phyloP scores from a whole-genome alignment of 2,797 vertebrate genomes.

The Chloroceryle inda region DNA sequence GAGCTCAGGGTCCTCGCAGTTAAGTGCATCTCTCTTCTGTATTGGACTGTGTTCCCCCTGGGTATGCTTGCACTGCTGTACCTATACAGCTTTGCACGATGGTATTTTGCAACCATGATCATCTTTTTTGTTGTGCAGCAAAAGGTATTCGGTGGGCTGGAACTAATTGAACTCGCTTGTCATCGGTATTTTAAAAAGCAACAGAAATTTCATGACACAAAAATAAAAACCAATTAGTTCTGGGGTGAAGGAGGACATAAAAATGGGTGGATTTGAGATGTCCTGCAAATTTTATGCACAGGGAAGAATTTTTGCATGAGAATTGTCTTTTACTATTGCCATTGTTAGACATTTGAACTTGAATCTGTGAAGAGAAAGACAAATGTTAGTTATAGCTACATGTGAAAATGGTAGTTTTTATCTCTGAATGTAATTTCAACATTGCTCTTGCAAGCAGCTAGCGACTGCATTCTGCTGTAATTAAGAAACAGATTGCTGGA shows the following conservation, averaged over 20 bases:
- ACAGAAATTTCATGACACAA: neutral
- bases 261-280: slow-evolving; percentile 8
- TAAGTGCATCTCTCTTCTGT: slow-evolving; percentile 89
- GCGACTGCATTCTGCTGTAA: slow-evolving; percentile 36
- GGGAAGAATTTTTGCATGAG: slow-evolving; percentile 79
- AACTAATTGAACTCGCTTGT: slow-evolving; percentile 92
- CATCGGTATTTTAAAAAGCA: slow-evolving; percentile 81
- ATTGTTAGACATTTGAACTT: slow-evolving; percentile 76
- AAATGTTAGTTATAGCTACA: slow-evolving; percentile 56
- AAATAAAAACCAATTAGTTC: slow-evolving; percentile 44
- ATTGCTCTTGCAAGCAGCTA: slow-evolving; percentile 60
- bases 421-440: slow-evolving; percentile 79
- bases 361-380: slow-evolving; percentile 61
- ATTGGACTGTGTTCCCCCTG: slow-evolving; percentile 90
- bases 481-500: slow-evolving; percentile 68
- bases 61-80: slow-evolving; percentile 84
- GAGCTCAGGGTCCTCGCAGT: slow-evolving; percentile 89
- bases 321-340: slow-evolving; percentile 64
- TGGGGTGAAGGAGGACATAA: neutral
- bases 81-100: slow-evolving; percentile 83
- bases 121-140: slow-evolving; percentile 87
- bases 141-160: slow-evolving; percentile 90
- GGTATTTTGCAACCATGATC: slow-evolving; percentile 86
- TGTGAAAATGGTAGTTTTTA: slow-evolving; percentile 46
- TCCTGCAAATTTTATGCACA: slow-evolving; percentile 50